Evolutionary conservation across 2,797 vertebrate genomes (phyloP), one percentile per base, ranked within the genome.

Genomic region (Lepus townsendii): DNA sequence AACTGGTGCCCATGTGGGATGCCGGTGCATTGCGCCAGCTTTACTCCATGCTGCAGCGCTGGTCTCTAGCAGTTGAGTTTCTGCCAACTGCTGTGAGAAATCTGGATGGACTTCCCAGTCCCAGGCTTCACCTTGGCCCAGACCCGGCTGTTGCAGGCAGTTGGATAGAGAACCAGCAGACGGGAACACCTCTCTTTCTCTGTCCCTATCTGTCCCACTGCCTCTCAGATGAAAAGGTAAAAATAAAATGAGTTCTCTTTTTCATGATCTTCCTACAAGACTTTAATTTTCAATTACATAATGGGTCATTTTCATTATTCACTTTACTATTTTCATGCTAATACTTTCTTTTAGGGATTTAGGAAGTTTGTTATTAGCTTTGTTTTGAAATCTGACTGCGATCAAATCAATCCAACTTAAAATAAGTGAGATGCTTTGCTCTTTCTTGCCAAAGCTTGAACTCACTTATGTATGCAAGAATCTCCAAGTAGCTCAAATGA

Each of bases 361-460:
- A 79, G 60, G 7, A 79, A 93, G 22, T 71, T 88, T 75, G 7
- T 71, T 20, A 95, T 90, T 83, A 82, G 26, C 68, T 71, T 91
- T 91, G 9, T 79, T 78, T 86, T 66, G n/a, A 88, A 83, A 85
- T 82, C 26, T 79, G 24, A 62, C 42, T 90, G 20, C 90, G 75
- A 65, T 83, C 20, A 83, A 79, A 63, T 90, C 38, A 85, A 62
- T 69, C 9, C 22, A 87, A 91, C 80, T 90, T 54, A 88, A 57
- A 93, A 83, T 52, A 80, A 68, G 3, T 50, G 13, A 24, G 1
- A 3, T 32, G 17, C 32, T 85, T 93, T 68, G 8, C 35, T 78
- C 38, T n/a, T 27, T 83, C 47, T 83, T 65, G 3, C 26, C 80
- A 65, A 86, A 92, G 5, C 6, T 27, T 94, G 66, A 75, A 35